Conservation (phyloP, 2,888 invertebrate genomes). For the Himalopsyche kuldschensis region DNA sequence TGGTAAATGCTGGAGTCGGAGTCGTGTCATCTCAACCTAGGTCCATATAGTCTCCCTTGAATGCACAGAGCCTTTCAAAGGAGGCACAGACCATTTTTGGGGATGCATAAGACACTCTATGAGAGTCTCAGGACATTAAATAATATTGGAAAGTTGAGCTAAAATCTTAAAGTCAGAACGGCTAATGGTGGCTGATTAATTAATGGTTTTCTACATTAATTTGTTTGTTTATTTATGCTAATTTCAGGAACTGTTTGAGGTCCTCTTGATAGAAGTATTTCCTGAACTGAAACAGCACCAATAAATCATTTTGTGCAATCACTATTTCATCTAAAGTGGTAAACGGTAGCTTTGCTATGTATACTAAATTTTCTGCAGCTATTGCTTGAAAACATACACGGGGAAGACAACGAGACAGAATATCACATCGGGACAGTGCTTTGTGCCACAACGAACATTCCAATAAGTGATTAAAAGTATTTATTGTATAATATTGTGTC, state of each 20-base stretch:
- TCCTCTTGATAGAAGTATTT: conserved; percentile 68
- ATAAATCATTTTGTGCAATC: neutral
- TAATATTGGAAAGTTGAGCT: too few species aligned
- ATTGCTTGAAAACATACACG: neutral
- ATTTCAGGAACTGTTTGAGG: conserved; percentile 69
- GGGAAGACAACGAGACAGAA: neutral
- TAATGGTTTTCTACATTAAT: neutral
- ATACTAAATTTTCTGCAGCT: neutral
- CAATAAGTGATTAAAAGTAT: neutral
- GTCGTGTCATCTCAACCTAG: too few species aligned
- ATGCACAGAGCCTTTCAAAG: too few species aligned
- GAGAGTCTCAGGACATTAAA: too few species aligned
- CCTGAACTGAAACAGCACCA: conserved; percentile 66
- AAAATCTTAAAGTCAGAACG: too few species aligned
- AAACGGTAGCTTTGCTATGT: neutral
- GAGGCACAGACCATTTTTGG: too few species aligned
- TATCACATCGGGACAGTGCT: neutral
- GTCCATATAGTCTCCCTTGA: too few species aligned
- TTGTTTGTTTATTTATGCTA: conserved; percentile 24
- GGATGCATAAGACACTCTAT: too few species aligned
- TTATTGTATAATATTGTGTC: neutral
- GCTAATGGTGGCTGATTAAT: too few species aligned
- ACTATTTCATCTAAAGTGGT: neutral
- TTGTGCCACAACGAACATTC: neutral
- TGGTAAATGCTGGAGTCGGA: too few species aligned